Percentiles rank a stretch among this genome's conserved stretches.
Conservation (phyloP, 2,888 invertebrate species). For the Oligia latruncula region DNA sequence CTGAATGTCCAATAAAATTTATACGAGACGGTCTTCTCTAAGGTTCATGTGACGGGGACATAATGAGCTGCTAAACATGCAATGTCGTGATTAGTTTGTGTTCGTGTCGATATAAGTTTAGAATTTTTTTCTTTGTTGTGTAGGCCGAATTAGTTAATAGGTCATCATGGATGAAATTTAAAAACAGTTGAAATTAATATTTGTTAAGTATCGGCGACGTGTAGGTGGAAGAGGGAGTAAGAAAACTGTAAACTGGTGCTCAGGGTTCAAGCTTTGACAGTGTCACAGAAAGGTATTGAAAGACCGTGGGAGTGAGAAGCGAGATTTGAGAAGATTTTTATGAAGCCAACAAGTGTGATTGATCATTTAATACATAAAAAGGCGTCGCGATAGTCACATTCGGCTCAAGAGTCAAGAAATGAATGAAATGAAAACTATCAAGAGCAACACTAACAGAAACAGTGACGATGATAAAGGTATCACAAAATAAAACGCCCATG, state of each 20-base stretch:
- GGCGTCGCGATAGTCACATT: constrained; percentile 87
- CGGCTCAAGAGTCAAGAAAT: constrained; percentile 85
- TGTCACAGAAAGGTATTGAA: constrained; percentile 83
- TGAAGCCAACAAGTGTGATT: constrained; percentile 83
- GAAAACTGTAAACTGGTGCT: constrained; percentile 81
- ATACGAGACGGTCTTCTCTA: constrained; percentile 87
- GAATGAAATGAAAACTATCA: constrained; percentile 89
- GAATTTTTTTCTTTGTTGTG: constrained; percentile 75
- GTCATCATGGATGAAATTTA: constrained; percentile 70
- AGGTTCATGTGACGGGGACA: constrained; percentile 87
- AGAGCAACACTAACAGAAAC: constrained; percentile 89
- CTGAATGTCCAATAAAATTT: constrained; percentile 83
- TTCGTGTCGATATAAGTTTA: constrained; percentile 78
- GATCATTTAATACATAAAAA: constrained; percentile 78
- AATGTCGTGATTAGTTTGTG: constrained; percentile 88
- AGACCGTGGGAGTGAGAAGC: constrained; percentile 86
- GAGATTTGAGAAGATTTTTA: constrained; percentile 80
- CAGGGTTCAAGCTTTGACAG: constrained; percentile 85
- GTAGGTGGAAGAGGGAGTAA: constrained; percentile 76
- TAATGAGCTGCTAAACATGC: constrained; percentile 89
- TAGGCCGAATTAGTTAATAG: constrained; percentile 79
- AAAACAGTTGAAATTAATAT: constrained; percentile 42
- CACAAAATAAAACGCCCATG: constrained; percentile 90
- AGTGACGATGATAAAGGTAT: constrained; percentile 90
- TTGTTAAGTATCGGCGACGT: constrained; percentile 76